A percentile compares a stretch with the other conserved stretches of the same genome.
Conservation (phyloP, 2,113 vertebrate species). For the Lota lota region DNA sequence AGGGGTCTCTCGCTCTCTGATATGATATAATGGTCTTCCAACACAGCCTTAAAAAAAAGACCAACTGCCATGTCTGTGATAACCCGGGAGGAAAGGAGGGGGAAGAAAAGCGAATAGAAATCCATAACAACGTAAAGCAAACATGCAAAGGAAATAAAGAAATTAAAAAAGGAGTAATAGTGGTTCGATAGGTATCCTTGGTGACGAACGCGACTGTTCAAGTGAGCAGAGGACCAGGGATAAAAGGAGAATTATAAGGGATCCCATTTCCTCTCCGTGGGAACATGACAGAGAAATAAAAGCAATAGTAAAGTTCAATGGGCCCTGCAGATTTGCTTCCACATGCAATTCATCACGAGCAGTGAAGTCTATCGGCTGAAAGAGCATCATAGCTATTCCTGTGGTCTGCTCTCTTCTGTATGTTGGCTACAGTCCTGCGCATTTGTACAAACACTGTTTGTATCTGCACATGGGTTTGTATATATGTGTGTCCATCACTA, state of each 20-base stretch:
- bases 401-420: constrained; percentile 4
- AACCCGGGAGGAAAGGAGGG: not conserved
- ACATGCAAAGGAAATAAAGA: too few species aligned
- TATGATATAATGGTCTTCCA: too few species aligned
- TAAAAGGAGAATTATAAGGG: constrained; percentile 16
- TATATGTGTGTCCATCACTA: not conserved
- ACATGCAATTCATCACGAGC: constrained; percentile 43
- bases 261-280: constrained; percentile 40
- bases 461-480: not conserved
- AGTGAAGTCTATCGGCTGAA: constrained; percentile 26
- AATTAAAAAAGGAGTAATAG: too few species aligned
- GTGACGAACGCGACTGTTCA: constrained; percentile 28
- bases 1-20: too few species aligned
- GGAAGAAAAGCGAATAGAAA: not conserved
- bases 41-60: too few species aligned
- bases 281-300: constrained; percentile 47
- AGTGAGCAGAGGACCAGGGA: constrained; percentile 20
- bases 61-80: too few species aligned
- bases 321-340: constrained; percentile 37
- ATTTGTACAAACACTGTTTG: not conserved
- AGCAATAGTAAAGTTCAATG: constrained; percentile 47
- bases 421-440: not conserved
- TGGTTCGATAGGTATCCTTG: constrained; percentile 9
- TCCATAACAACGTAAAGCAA: not conserved
- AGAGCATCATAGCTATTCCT: constrained; percentile 1